These are phyloP conservation scores for Micromesistius poutassou DNA, from an alignment of 2,797 vertebrate genomes.

Conservation along the genomic window DNA sequence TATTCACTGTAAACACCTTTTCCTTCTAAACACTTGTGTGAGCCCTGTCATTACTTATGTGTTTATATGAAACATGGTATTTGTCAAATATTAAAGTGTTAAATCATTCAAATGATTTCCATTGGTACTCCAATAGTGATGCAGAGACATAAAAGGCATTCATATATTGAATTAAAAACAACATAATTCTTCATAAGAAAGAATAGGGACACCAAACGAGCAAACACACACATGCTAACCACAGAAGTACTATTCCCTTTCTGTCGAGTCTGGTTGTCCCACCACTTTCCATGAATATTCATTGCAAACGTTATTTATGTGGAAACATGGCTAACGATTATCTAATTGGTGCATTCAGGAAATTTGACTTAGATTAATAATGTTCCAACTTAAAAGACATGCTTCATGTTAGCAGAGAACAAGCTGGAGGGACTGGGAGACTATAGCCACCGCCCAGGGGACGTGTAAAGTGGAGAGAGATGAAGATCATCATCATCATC, in stretches of 20 bases:
- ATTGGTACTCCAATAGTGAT: background rate
- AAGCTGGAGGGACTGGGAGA: background rate
- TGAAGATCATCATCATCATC: background rate
- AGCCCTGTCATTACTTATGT: too few species aligned
- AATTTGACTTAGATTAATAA: constrained; percentile 1
- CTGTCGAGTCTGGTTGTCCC: background rate
- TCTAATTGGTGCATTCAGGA: background rate
- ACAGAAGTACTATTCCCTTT: background rate
- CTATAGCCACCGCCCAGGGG: background rate
- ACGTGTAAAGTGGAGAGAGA: background rate
- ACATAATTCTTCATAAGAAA: background rate
- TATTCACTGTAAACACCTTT: too few species aligned
- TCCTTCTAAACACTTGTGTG: too few species aligned
- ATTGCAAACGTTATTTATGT: background rate
- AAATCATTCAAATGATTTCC: background rate
- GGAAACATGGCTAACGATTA: background rate
- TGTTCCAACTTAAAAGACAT: background rate
- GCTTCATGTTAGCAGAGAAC: background rate
- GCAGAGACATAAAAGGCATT: background rate
- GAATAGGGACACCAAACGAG: background rate
- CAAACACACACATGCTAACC: background rate
- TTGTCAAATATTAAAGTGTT: too few species aligned
- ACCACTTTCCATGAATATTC: background rate
- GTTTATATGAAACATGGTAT: too few species aligned
- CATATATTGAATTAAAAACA: background rate